Evolutionary conservation across 92 coral and sea anemone genomes (phyloP).

Genomic region (Micromussa lordhowensis): DNA sequence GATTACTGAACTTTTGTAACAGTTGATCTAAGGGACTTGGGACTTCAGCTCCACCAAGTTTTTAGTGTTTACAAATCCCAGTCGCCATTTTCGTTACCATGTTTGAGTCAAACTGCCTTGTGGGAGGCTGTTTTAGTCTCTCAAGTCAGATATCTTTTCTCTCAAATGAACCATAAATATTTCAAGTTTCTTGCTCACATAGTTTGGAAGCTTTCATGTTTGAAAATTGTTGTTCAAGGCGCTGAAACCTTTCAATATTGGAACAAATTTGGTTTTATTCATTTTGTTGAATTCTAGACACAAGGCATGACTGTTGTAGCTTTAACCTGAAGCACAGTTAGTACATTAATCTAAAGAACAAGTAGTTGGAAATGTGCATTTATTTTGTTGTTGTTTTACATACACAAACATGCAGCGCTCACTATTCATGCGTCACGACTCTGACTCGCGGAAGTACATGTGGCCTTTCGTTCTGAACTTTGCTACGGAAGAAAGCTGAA

Average conservation of each 20-base stretch:
- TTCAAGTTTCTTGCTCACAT: constrained; percentile 4
- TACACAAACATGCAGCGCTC: neutral
- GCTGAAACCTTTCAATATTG: neutral
- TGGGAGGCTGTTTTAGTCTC: neutral
- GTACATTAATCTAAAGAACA: neutral
- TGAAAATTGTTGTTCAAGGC: constrained; percentile 14
- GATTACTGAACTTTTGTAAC: neutral
- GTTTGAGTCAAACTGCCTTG: neutral
- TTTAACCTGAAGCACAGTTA: neutral
- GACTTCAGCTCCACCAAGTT: neutral
- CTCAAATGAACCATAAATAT: neutral
- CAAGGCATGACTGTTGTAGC: neutral
- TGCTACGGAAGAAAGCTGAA: neutral
- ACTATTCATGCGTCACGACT: neutral
- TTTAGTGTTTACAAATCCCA: neutral
- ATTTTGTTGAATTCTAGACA: neutral
- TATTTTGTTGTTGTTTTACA: neutral
- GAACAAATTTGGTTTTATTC: neutral
- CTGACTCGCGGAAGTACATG: neutral
- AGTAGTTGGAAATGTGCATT: neutral
- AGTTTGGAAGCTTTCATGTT: constrained; percentile 25
- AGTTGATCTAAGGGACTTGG: neutral
- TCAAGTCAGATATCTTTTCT: neutral
- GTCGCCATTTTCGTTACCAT: neutral
- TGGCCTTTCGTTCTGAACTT: neutral